Evolutionary conservation across 2,888 invertebrate genomes (phyloP).

Genomic region (Orchesella flavescens): DNA sequence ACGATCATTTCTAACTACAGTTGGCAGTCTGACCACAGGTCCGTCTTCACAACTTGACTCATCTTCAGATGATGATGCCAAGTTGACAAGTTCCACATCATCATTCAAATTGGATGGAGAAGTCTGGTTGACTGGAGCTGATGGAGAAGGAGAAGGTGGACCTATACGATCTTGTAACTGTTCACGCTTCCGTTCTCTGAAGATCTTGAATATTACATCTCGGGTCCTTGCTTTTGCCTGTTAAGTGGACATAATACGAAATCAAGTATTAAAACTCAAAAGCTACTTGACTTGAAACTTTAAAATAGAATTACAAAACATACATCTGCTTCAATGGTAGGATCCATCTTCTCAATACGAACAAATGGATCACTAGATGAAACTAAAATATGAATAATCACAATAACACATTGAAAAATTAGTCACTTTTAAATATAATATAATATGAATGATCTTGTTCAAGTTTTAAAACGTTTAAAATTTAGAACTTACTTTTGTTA

Average conservation of each 20-base stretch:
- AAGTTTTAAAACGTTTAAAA: too few species aligned
- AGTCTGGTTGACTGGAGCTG: neutral
- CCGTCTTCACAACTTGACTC: conserved; percentile 8
- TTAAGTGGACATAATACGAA: neutral
- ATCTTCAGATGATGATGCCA: conserved; percentile 41
- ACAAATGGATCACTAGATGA: neutral
- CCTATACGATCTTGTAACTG: conserved; percentile 7
- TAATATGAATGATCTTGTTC: too few species aligned
- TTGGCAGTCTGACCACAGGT: neutral
- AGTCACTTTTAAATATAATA: neutral
- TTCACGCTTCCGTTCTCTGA: conserved; percentile 11
- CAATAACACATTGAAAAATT: neutral
- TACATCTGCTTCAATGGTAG: conserved; percentile 36
- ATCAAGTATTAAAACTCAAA: too few species aligned
- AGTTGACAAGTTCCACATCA: conserved; percentile 29
- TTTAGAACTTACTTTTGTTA: conserved; percentile 15
- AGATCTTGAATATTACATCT: conserved; percentile 34
- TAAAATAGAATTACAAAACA: conserved; percentile 4
- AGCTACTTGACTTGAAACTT: too few species aligned
- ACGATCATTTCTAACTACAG: too few species aligned
- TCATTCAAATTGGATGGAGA: neutral
- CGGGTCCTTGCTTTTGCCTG: conserved; percentile 38
- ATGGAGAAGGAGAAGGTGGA: neutral
- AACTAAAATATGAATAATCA: neutral
- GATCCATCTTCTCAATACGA: conserved; percentile 31